A percentile compares a stretch with the other conserved stretches of the same genome.
Conservation (phyloP, 1,140 invertebrate genomes). For the Heliconius melpomene region DNA sequence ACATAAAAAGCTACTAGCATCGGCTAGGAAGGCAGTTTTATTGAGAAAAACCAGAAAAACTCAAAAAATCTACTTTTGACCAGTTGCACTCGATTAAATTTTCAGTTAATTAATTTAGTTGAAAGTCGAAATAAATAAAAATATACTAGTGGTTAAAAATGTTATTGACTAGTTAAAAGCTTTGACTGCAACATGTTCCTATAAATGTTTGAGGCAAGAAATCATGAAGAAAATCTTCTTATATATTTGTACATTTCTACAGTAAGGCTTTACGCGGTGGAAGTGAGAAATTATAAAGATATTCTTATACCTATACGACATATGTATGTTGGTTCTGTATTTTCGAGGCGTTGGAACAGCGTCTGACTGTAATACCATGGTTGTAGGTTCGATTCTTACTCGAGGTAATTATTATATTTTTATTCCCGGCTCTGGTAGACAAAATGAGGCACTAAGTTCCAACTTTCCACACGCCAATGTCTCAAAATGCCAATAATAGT, state of each 20-base stretch:
- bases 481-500: no score
- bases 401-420: no score
- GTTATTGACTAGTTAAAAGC: background rate
- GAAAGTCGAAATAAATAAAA: no score
- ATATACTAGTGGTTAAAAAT: background rate
- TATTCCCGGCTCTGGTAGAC: no score
- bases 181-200: background rate
- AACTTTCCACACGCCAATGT: no score
- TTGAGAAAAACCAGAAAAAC: no score
- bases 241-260: background rate
- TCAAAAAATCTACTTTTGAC: no score
- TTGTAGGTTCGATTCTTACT: background rate
- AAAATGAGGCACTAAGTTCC: no score
- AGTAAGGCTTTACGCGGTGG: background rate
- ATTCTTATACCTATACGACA: background rate
- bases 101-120: no score
- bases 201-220: background rate
- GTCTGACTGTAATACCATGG: background rate
- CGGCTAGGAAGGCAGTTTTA: no score
- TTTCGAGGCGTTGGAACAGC: background rate
- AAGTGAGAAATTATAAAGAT: background rate
- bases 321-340: background rate
- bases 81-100: no score
- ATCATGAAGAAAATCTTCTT: constrained; percentile 1
- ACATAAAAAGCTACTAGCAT: no score